Percentiles rank a stretch among this genome's conserved stretches.
phyloP scores from a whole-genome alignment of 2,113 vertebrate species.

The Gobius niger region DNA sequence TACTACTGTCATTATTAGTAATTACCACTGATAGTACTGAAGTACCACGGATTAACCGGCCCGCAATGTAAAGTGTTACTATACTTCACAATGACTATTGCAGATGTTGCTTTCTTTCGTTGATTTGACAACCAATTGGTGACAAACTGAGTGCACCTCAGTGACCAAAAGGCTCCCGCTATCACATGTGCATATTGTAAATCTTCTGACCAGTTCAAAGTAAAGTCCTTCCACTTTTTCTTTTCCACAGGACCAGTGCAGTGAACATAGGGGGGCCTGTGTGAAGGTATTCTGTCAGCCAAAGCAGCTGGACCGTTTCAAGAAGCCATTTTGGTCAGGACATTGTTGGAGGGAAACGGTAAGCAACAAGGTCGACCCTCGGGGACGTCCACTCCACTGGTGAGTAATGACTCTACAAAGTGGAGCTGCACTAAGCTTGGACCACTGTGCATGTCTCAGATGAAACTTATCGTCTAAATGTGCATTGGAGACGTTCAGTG shows the following conservation, averaged over 20 bases:
- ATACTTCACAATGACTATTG: too few relatives aligned
- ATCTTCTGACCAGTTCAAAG: neutral
- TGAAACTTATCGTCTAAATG: slow-evolving; percentile 24
- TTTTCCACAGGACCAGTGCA: neutral
- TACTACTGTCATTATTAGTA: too few relatives aligned
- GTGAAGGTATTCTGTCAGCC: slow-evolving; percentile 22
- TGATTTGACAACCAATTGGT: neutral
- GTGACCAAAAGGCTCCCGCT: neutral
- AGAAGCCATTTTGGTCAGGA: slow-evolving; percentile 22
- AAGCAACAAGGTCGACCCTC: slow-evolving; percentile 19
- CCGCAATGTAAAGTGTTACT: too few relatives aligned
- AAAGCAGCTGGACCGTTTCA: slow-evolving; percentile 22
- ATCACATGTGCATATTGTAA: neutral
- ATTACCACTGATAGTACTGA: too few relatives aligned
- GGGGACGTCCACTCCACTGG: slow-evolving; percentile 12
- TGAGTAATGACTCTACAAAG: slow-evolving; percentile 37
- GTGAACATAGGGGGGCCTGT: neutral
- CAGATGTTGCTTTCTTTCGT: neutral
- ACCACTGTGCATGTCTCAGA: slow-evolving; percentile 18
- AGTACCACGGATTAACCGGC: too few relatives aligned
- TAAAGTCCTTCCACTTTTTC: neutral
- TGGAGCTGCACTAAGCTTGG: slow-evolving; percentile 13
- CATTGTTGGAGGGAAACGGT: slow-evolving; percentile 19
- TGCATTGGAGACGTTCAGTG: slow-evolving; percentile 10
- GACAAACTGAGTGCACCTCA: neutral